These are phyloP conservation scores for Torymus auratus DNA, from an alignment of 2,888 invertebrate species.

Conservation along the genomic window DNA sequence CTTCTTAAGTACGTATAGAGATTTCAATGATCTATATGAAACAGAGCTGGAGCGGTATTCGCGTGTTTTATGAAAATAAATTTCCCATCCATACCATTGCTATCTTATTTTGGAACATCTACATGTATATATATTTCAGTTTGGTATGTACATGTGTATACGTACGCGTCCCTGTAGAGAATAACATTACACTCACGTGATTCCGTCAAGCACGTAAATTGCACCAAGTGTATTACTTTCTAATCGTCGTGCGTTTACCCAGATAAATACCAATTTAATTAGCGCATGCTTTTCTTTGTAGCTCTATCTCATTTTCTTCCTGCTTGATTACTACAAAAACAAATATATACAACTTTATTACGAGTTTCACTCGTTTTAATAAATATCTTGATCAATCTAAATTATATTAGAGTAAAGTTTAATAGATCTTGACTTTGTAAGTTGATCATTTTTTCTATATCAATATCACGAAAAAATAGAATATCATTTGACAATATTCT, in stretches of 20 bases:
- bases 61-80: conserved; percentile 28
- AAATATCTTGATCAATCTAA: background rate
- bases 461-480: too few species aligned
- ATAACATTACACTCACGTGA: background rate
- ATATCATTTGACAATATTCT: background rate
- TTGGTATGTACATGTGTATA: background rate
- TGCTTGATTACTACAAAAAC: background rate
- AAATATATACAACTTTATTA: background rate
- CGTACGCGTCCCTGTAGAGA: background rate
- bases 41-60: background rate
- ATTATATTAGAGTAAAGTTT: background rate
- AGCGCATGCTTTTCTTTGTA: too few species aligned
- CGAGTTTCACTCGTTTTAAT: background rate
- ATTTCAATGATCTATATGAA: background rate
- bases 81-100: conserved; percentile 7
- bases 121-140: conserved; percentile 11
- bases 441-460: too few species aligned
- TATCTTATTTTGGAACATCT: conserved; percentile 55
- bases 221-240: conserved; percentile 4
- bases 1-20: background rate
- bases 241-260: background rate
- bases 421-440: background rate
- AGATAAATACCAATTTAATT: too few species aligned
- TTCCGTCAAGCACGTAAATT: background rate
- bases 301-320: too few species aligned